Evolutionary conservation across 2,113 vertebrate genomes (phyloP).

Genomic region (Raja brachyura): DNA sequence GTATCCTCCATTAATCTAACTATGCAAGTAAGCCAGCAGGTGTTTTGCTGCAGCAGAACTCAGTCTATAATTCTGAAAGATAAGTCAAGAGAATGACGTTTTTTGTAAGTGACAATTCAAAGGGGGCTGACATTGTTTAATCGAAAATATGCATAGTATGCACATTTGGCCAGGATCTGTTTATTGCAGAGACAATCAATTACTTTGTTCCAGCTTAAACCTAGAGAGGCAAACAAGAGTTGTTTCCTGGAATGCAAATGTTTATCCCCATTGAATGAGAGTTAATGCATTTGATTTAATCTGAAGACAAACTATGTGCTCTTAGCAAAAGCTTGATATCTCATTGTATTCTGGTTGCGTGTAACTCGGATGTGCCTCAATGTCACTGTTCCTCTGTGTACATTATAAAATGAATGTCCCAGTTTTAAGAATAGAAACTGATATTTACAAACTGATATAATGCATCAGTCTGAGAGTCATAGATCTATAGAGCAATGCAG

Average conservation of each 20-base stretch:
- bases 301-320: not conserved
- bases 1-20: slow-evolving; percentile 25
- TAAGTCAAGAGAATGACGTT: not conserved
- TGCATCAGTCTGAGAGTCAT: not conserved
- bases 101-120: slow-evolving; percentile 11
- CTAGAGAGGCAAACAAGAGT: slow-evolving; percentile 6
- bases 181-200: slow-evolving; percentile 5
- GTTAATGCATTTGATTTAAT: not conserved
- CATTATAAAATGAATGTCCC: not conserved
- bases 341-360: not conserved
- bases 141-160: slow-evolving; percentile 6
- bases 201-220: not conserved
- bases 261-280: not conserved
- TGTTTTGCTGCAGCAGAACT: not conserved
- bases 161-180: slow-evolving; percentile 2
- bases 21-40: not conserved
- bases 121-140: slow-evolving; percentile 14
- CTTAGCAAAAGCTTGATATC: not conserved
- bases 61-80: slow-evolving; percentile 12
- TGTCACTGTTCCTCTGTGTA: not conserved
- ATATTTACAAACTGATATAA: not conserved
- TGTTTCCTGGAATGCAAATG: not conserved
- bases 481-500: too few species aligned
- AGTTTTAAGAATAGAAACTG: not conserved
- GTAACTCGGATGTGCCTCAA: not conserved